phyloP scores from a whole-genome alignment of 2,113 vertebrate genomes.

The Tyrannus savana region DNA sequence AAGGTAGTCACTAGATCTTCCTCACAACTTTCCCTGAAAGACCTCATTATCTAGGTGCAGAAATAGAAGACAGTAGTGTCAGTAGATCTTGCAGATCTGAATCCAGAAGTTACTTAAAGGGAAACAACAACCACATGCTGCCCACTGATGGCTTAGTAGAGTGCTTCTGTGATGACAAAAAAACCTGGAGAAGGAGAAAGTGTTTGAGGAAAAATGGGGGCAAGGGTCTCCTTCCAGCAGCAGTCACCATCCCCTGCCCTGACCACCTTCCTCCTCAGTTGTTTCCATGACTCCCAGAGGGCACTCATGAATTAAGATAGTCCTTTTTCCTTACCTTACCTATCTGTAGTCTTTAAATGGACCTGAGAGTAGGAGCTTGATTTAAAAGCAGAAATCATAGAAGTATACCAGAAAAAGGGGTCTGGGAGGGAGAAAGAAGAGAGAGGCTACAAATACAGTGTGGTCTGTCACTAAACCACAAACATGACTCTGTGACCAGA shows the following conservation, averaged over 20 bases:
- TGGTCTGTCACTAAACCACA: not conserved
- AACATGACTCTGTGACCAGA: not conserved
- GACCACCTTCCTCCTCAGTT: not conserved
- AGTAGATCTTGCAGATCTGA: not conserved
- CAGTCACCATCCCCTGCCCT: not conserved
- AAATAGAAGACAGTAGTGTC: not conserved
- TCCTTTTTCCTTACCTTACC: not conserved
- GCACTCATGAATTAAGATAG: not conserved
- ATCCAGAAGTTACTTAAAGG: not conserved
- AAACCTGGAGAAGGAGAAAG: not conserved
- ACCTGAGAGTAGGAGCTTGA: not conserved
- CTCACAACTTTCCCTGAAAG: not conserved
- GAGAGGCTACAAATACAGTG: not conserved
- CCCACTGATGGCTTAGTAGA: rapidly evolving
- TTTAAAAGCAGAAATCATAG: not conserved
- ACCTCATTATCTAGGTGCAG: not conserved
- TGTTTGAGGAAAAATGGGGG: not conserved
- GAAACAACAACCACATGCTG: not conserved
- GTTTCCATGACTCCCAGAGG: not conserved
- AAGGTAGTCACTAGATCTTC: not conserved
- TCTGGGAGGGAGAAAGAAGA: not conserved
- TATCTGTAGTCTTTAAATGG: not conserved
- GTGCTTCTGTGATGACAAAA: not conserved
- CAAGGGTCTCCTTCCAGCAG: not conserved
- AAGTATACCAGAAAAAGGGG: not conserved